Conservation (phyloP, 2,888 invertebrate genomes). For the Agonopterix alstromeriana region DNA sequence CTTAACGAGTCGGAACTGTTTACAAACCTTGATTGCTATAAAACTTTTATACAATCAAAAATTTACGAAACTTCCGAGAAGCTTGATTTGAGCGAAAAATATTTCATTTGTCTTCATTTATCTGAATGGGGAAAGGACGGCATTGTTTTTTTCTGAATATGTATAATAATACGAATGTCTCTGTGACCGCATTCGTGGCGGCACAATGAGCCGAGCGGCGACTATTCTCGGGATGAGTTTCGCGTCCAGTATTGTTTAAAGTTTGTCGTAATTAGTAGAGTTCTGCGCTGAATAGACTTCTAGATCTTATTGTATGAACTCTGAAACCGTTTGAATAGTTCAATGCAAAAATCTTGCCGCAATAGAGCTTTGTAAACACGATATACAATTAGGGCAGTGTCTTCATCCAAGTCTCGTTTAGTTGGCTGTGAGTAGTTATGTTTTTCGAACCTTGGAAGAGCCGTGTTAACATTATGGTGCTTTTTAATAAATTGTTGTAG, state of each 20-base stretch:
- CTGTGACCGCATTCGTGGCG: conserved; percentile 69
- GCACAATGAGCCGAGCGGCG: conserved; percentile 64
- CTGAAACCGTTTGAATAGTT: conserved; percentile 16
- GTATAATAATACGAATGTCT: conserved; percentile 63
- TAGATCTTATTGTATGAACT: conserved; percentile 58
- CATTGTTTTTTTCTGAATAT: conserved; percentile 70
- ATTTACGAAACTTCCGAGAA: too few species aligned
- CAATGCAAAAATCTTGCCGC: conserved; percentile 13
- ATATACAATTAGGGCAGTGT: too few species aligned
- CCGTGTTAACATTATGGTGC: too few species aligned
- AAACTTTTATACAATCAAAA: too few species aligned
- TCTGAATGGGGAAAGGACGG: conserved; percentile 60
- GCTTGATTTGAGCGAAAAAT: conserved; percentile 34
- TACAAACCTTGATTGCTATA: too few species aligned
- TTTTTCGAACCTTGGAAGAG: too few species aligned
- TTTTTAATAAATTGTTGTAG: too few species aligned
- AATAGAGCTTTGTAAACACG: too few species aligned
- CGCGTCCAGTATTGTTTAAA: conserved; percentile 75
- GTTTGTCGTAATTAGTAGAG: conserved; percentile 74
- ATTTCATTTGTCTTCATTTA: conserved; percentile 58
- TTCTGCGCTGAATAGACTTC: conserved; percentile 66
- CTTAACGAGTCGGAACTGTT: too few species aligned
- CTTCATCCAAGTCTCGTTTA: too few species aligned
- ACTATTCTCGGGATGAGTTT: conserved; percentile 71
- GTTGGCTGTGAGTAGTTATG: too few species aligned